Conservation (phyloP, 1,140 invertebrate species). For the Drosophila elegans region DNA sequence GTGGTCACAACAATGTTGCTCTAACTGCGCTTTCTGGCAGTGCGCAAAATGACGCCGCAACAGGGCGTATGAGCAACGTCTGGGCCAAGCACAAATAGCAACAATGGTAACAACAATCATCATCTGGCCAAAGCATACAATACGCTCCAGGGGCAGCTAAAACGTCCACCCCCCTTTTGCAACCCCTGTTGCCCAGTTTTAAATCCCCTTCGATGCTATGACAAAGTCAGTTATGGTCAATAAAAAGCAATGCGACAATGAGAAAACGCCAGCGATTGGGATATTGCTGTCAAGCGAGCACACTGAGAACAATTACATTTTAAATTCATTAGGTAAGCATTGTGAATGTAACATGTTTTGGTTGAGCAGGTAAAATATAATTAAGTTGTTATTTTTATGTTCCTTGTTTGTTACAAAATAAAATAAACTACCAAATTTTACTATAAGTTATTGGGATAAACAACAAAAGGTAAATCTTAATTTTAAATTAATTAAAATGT, state of each 20-base stretch:
- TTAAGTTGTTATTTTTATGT: too few species aligned
- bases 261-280: slow-evolving; percentile 30
- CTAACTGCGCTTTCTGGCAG: slow-evolving; percentile 56
- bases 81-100: slow-evolving; percentile 26
- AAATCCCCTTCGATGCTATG: slow-evolving; percentile 30
- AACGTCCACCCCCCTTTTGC: slow-evolving; percentile 8
- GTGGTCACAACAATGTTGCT: slow-evolving; percentile 67
- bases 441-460: too few species aligned
- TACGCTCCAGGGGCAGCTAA: slow-evolving; percentile 34
- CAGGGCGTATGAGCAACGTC: slow-evolving; percentile 71
- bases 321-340: not conserved
- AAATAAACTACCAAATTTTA: too few species aligned
- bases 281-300: not conserved
- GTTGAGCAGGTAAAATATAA: too few species aligned
- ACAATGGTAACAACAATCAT: slow-evolving; percentile 42
- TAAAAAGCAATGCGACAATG: slow-evolving; percentile 81
- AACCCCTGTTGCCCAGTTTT: not conserved
- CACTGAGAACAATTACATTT: not conserved
- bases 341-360: too few species aligned
- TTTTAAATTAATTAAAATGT: too few species aligned
- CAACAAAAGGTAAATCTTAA: too few species aligned
- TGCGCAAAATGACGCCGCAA: slow-evolving; percentile 70
- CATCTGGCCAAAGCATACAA: slow-evolving; percentile 43
- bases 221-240: slow-evolving; percentile 83
- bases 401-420: too few species aligned